Evolutionary conservation across 2,888 invertebrate genomes (phyloP), one percentile per base, ranked within the genome.

Genomic region (Lasioglossum marginatum): DNA sequence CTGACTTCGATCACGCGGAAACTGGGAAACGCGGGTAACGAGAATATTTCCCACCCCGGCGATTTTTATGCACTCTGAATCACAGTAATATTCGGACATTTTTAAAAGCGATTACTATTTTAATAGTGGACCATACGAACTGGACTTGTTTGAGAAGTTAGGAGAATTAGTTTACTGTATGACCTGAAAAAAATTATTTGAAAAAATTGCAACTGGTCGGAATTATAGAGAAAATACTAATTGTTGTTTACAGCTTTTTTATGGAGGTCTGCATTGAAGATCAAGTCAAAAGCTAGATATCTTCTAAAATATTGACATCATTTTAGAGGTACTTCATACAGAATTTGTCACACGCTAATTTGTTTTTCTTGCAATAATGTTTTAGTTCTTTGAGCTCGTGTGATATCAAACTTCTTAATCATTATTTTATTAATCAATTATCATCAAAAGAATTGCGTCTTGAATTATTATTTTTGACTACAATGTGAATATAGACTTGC

Each of bases 1-100:
- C 40, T 5, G 57, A 48, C 77, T 68, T 74, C 75, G 34, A 12
- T 31, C 34, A 48, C 31, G 77, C 57, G 52, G 57, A 16, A 86
- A 66, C 19, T 27, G 60, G 40, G 43, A 82, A 23, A 27, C 48
- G 19, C 10, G 75, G 40, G 70, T 66, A 45, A 75, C 40, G 43
- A 78, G 70, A 63, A 34, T 37, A 45, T 60, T 70, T 16, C 31
- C 43, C 10, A 0, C 16, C n/a, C 27, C 8, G 19, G 68, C 45
- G 19, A 60, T 63, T 80, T 75, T 75, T 37, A 79, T 70, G 52
- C 3, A 37, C 23, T 2, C 8, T 2, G 23, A 23, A 23, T 23
- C 23, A 2, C 48, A 23, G 23, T 0, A 8, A 23, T 48, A 23
- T 23, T 48, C 48, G 2, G 48, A 48, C 19, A 6, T 6, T 52